Percentiles rank a stretch among this genome's conserved stretches.
phyloP scores from a whole-genome alignment of 2,888 invertebrate genomes.

The Trimorus sp. region DNA sequence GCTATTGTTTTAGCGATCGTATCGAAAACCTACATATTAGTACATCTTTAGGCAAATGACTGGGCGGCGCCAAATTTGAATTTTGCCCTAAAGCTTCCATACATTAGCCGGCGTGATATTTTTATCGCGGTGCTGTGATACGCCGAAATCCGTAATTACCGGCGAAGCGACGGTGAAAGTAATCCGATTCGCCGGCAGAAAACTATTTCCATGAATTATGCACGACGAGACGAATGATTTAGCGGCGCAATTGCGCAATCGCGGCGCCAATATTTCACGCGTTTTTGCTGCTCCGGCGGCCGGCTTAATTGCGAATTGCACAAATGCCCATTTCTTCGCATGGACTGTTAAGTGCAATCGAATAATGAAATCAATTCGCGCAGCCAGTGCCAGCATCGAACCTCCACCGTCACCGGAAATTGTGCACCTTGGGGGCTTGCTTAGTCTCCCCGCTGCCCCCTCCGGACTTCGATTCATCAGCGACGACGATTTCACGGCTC shows the following conservation, averaged over 20 bases:
- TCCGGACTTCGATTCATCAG: constrained; percentile 41
- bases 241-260: no score
- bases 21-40: constrained; percentile 57
- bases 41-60: constrained; percentile 63
- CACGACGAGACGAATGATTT: no score
- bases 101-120: constrained; percentile 46
- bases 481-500: constrained; percentile 28
- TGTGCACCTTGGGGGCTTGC: constrained; percentile 53
- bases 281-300: no score
- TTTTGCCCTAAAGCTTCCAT: constrained; percentile 57
- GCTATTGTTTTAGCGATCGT: constrained; percentile 46
- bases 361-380: constrained; percentile 42
- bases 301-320: no score
- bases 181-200: no score
- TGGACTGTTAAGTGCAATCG: constrained; percentile 30
- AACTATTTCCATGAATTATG: no score
- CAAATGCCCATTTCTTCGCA: background rate
- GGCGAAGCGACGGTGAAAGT: background rate
- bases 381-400: constrained; percentile 32
- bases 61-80: constrained; percentile 60
- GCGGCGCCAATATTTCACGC: no score
- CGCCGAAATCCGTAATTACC: constrained; percentile 2
- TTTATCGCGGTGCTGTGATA: constrained; percentile 17
- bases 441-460: constrained; percentile 17
- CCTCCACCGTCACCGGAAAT: constrained; percentile 52